These are phyloP conservation scores for Poecilia wingei DNA, from an alignment of 2,797 vertebrate genomes.

Conservation along the genomic window DNA sequence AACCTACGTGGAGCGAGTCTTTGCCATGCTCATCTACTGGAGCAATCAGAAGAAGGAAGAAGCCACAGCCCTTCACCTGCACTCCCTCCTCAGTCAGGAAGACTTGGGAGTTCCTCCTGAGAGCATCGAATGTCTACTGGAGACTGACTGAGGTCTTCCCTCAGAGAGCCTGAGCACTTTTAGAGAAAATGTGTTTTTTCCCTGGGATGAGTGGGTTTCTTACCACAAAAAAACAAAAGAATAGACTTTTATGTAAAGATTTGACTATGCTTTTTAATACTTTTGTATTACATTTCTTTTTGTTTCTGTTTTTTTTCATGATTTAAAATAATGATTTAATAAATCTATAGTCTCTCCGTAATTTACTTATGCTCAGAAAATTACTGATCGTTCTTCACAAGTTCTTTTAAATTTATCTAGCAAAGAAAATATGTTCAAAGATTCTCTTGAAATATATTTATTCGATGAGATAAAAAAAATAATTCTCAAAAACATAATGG, in stretches of 20 bases:
- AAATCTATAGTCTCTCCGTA: background rate
- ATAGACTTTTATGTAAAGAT: background rate
- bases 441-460: background rate
- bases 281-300: too few relatives aligned
- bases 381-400: background rate
- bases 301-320: background rate
- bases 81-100: slow-evolving; percentile 69
- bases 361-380: background rate
- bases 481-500: background rate
- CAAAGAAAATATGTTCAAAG: background rate
- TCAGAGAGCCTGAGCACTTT: background rate
- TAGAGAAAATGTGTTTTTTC: background rate
- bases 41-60: slow-evolving; percentile 42
- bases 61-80: slow-evolving; percentile 71
- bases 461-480: background rate
- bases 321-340: slow-evolving; percentile 6
- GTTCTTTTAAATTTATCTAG: background rate
- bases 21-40: slow-evolving; percentile 77
- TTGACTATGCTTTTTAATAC: too few relatives aligned
- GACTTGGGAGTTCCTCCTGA: slow-evolving; percentile 56
- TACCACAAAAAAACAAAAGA: background rate
- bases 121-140: slow-evolving; percentile 68
- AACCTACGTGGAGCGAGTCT: slow-evolving; percentile 67
- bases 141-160: slow-evolving; percentile 30
- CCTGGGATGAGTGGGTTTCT: background rate